A percentile compares a stretch with the other conserved stretches of the same genome.
Evolutionary conservation across 2,888 invertebrate species (phyloP).

Genomic region (Terebella lapidaria): DNA sequence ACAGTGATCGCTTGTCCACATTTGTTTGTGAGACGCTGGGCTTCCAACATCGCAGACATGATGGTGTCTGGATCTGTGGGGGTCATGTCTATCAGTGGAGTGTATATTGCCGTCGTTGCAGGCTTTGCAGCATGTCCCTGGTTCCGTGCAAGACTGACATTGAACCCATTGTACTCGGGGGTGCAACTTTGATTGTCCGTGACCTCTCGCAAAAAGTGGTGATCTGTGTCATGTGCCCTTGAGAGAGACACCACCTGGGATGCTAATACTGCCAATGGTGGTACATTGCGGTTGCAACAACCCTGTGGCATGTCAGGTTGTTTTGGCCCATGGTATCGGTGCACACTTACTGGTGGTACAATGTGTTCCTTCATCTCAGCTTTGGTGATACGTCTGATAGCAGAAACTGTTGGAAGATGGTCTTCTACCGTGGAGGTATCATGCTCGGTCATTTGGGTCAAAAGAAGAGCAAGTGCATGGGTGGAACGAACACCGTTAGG

Average conservation of each 20-base stretch:
- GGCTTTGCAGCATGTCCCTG: neutral
- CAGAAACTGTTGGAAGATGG: neutral
- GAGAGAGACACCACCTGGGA: neutral
- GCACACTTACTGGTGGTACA: too few relatives aligned
- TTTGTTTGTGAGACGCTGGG: neutral
- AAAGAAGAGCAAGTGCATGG: neutral
- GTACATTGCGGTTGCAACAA: neutral
- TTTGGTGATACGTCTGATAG: neutral
- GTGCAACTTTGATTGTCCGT: neutral
- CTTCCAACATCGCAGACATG: neutral
- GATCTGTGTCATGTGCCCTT: neutral
- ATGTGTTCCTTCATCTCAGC: too few relatives aligned
- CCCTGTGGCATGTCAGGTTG: too few relatives aligned
- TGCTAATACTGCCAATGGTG: neutral
- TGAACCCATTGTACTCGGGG: neutral
- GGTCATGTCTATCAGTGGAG: slow-evolving; percentile 1
- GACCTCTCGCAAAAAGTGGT: neutral
- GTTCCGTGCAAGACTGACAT: neutral
- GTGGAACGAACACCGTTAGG: neutral
- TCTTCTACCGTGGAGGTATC: neutral
- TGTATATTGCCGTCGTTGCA: neutral
- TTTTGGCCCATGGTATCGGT: too few relatives aligned
- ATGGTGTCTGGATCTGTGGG: neutral
- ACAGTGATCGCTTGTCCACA: neutral
- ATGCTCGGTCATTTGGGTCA: neutral